Percentiles rank a stretch among this genome's conserved stretches.
phyloP scores from a whole-genome alignment of 2,113 vertebrate genomes.

The Probosciger aterrimus region DNA sequence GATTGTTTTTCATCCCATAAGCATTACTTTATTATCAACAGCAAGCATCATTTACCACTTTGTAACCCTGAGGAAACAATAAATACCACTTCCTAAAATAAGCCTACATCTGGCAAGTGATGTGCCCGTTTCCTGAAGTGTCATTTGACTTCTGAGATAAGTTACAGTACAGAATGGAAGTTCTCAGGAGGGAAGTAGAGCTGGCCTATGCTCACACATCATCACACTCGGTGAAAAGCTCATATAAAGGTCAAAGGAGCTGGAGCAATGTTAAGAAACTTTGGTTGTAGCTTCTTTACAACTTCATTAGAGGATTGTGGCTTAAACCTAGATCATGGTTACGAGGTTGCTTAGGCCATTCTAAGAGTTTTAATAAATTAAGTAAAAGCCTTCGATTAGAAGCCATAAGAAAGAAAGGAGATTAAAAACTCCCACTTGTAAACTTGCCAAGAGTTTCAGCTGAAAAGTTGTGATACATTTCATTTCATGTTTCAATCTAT shows the following conservation, averaged over 20 bases:
- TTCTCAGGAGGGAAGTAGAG: not conserved
- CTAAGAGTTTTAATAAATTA: not conserved
- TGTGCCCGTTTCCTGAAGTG: not conserved
- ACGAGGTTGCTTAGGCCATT: not conserved
- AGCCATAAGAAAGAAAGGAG: not conserved
- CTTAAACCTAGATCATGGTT: not conserved
- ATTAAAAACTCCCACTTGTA: not conserved
- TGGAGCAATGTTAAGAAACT: not conserved
- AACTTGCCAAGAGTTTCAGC: not conserved
- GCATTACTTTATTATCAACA: not conserved
- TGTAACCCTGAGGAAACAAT: not conserved
- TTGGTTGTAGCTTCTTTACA: not conserved
- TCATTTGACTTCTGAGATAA: not conserved
- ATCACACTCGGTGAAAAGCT: not conserved
- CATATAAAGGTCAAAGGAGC: not conserved
- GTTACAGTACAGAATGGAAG: not conserved
- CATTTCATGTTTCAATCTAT: not conserved
- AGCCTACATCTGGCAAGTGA: not conserved
- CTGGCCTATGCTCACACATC: not conserved
- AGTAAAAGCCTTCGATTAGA: slow-evolving; percentile 24
- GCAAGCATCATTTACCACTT: not conserved
- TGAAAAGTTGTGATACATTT: not conserved
- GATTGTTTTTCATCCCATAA: not conserved
- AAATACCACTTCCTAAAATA: not conserved
- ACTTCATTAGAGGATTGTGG: not conserved